Percentiles rank a stretch among this genome's conserved stretches.
These are phyloP conservation scores for Sturnira hondurensis DNA, from an alignment of 2,113 vertebrate genomes.

Conservation along the genomic window DNA sequence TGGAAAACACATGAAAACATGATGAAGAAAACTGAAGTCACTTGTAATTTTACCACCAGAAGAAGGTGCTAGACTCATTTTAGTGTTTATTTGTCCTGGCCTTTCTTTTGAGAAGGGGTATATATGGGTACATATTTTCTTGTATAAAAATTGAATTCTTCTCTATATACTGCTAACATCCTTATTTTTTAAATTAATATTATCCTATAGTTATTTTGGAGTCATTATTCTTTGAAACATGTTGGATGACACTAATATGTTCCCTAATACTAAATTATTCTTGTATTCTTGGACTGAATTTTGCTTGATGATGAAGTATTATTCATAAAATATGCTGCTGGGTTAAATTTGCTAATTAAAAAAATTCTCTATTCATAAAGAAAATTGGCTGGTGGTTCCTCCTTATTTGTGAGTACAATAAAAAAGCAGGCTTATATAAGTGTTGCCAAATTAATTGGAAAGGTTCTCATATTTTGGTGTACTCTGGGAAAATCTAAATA, in stretches of 20 bases:
- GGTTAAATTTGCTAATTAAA: slow-evolving; percentile 3
- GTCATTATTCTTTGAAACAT: not conserved
- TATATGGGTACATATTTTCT: not conserved
- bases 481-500: not conserved
- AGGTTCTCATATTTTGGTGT: not conserved
- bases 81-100: not conserved
- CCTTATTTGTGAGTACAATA: not conserved
- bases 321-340: not conserved
- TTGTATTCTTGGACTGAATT: not conserved
- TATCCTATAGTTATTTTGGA: not conserved
- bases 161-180: not conserved
- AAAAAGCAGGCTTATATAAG: not conserved
- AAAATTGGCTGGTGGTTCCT: not conserved
- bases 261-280: not conserved
- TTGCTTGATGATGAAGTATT: not conserved
- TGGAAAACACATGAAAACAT: not conserved
- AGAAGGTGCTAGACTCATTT: not conserved
- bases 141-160: not conserved
- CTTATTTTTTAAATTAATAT: not conserved
- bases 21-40: not conserved
- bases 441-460: not conserved
- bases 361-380: not conserved
- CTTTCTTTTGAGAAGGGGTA: not conserved
- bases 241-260: not conserved
- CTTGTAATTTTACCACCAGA: not conserved